phyloP scores from a whole-genome alignment of 1,140 invertebrate species.

The Procambarus virginalis region DNA sequence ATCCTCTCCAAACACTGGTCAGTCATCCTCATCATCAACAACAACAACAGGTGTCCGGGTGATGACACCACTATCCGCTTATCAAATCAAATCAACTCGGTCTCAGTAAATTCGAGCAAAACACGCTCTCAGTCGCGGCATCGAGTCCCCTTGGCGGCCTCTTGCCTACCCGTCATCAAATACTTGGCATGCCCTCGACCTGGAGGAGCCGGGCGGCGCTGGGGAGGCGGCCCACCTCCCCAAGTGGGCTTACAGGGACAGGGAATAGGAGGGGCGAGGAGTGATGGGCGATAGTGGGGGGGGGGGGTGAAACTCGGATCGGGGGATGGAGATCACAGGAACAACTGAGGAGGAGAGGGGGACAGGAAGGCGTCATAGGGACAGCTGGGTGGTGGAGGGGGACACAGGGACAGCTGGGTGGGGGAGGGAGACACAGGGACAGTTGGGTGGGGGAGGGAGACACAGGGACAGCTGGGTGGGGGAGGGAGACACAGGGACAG shows the following conservation, averaged over 20 bases:
- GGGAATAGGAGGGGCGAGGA: neutral
- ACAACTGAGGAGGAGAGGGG: neutral
- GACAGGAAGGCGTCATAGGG: neutral
- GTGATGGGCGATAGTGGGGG: neutral
- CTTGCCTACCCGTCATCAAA: constrained; percentile 61
- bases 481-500: neutral
- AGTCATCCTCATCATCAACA: neutral
- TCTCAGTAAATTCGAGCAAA: constrained; percentile 60
- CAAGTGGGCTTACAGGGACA: constrained; percentile 11
- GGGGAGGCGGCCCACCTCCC: constrained; percentile 23
- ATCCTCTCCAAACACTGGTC: neutral
- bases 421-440: neutral
- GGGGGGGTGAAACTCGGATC: neutral
- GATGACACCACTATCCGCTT: constrained; percentile 54
- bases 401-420: neutral
- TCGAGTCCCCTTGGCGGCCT: constrained; percentile 54
- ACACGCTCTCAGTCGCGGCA: constrained; percentile 48
- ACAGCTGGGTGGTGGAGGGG: neutral
- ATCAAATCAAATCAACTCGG: constrained; percentile 58
- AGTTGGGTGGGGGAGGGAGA: neutral
- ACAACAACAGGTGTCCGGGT: neutral
- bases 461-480: neutral
- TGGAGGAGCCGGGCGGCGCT: constrained; percentile 22
- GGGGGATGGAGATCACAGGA: neutral
- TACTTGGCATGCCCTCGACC: constrained; percentile 56